A percentile compares a stretch with the other conserved stretches of the same genome.
Evolutionary conservation across 2,888 invertebrate genomes (phyloP).

Genomic region (Drosophila mettleri): DNA sequence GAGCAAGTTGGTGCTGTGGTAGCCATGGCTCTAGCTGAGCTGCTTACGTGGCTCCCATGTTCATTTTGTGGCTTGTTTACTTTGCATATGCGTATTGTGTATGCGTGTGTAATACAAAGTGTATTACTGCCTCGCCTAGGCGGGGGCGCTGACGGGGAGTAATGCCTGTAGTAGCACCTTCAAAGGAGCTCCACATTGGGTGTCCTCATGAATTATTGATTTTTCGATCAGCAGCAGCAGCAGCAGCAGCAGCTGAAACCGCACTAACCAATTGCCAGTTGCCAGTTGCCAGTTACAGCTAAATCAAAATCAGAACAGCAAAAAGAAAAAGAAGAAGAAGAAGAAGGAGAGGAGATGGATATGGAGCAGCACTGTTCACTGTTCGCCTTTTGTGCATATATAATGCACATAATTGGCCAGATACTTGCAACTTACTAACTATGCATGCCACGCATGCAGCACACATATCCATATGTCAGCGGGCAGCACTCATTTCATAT

Average conservation of each 20-base stretch:
- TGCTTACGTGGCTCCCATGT: conserved; percentile 57
- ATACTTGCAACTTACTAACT: conserved; percentile 10
- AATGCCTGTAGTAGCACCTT: not conserved
- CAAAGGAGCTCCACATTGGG: conserved; percentile 6
- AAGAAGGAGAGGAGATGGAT: not conserved
- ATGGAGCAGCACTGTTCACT: conserved; percentile 15
- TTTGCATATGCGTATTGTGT: conserved; percentile 68
- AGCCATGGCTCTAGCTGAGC: conserved; percentile 22
- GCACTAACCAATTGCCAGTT: conserved; percentile 10
- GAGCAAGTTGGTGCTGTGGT: not conserved
- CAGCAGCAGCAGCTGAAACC: conserved; percentile 10
- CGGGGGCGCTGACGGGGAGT: not conserved
- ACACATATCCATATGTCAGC: not conserved
- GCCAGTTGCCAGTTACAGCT: conserved; percentile 11
- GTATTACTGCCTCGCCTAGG: conserved; percentile 19
- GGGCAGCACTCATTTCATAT: conserved; percentile 60
- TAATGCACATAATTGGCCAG: conserved; percentile 56
- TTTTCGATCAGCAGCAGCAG: conserved; percentile 67
- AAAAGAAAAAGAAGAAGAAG: conserved; percentile 9
- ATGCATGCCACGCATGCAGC: conserved; percentile 2
- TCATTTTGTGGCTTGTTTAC: conserved; percentile 77
- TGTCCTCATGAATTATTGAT: conserved; percentile 73
- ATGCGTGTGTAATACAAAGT: conserved; percentile 50
- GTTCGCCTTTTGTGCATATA: conserved; percentile 49
- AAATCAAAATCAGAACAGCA: conserved; percentile 23